Evolutionary conservation across 2,113 vertebrate genomes (phyloP).

Genomic region (Esox niger): DNA sequence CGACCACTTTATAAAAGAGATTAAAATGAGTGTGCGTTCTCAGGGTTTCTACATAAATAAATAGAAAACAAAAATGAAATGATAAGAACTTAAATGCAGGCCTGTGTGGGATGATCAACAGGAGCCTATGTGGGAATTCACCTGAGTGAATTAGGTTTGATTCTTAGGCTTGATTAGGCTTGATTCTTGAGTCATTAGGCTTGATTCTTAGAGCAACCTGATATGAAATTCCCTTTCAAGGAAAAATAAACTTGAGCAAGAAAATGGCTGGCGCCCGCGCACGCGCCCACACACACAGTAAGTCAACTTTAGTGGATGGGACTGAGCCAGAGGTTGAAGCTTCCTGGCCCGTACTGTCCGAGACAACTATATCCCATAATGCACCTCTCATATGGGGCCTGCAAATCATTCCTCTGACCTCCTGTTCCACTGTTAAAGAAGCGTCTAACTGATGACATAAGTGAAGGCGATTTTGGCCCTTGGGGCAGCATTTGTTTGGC

Average conservation of each 20-base stretch:
- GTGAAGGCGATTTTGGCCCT: no score
- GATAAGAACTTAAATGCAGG: no score
- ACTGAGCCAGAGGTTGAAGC: background rate
- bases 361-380: background rate
- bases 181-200: background rate
- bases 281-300: background rate
- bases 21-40: no score
- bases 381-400: background rate
- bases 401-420: background rate
- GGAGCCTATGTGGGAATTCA: no score
- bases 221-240: background rate
- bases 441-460: no score
- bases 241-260: background rate
- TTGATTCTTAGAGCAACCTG: background rate
- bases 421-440: background rate
- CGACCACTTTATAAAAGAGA: no score
- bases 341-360: background rate
- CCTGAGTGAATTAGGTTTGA: no score
- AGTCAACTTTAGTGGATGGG: no score
- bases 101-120: no score
- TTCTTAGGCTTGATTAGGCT: background rate
- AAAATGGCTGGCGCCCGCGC: background rate
- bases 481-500: no score
- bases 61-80: no score
- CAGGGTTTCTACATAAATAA: no score